These are phyloP conservation scores for Cuculus canorus DNA, from an alignment of 2,797 vertebrate genomes.

Conservation along the genomic window DNA sequence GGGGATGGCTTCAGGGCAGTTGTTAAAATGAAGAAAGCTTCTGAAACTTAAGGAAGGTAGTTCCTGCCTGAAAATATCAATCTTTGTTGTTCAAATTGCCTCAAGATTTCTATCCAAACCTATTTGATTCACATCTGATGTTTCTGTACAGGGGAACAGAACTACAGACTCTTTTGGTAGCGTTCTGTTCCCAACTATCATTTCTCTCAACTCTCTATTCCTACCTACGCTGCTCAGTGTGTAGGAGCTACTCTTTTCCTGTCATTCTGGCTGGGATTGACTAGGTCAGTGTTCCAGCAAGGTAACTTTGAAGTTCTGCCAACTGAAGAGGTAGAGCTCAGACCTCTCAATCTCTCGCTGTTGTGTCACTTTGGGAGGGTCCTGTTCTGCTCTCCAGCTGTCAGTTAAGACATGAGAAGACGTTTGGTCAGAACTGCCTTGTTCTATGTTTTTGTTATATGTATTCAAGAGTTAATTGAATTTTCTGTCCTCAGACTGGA, in stretches of 20 bases:
- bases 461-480: neutral
- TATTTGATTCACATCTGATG: neutral
- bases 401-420: neutral
- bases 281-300: neutral
- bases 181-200: neutral
- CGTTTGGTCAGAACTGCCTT: neutral
- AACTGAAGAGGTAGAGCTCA: neutral
- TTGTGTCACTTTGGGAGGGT: neutral
- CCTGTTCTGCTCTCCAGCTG: neutral
- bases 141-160: neutral
- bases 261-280: neutral
- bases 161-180: neutral
- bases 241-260: neutral
- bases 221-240: neutral
- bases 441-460: neutral
- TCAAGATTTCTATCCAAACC: neutral
- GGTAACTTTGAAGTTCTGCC: neutral
- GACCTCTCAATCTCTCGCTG: neutral
- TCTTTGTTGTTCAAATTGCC: neutral
- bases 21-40: neutral
- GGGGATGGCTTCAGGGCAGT: neutral
- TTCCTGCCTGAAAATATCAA: neutral
- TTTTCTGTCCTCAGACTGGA: neutral
- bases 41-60: neutral
- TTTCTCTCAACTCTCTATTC: neutral